Conservation (phyloP, 92 coral and sea anemone genomes). For the Phenganax marumi region DNA sequence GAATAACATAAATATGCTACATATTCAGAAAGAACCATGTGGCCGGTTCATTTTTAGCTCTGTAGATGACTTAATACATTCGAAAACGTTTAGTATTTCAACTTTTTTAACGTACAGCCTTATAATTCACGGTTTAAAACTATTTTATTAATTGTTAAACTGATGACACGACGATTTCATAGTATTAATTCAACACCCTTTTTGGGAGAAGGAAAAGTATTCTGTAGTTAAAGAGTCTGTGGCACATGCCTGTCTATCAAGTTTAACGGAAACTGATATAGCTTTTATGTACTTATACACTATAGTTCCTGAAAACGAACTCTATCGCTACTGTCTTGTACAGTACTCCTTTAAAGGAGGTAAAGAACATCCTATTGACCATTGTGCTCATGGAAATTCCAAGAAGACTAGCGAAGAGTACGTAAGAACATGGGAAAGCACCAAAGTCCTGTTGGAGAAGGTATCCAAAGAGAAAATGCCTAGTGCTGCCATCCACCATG, state of each 20-base stretch:
- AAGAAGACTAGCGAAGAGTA: slow-evolving; percentile 7
- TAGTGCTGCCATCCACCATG: slow-evolving; percentile 6
- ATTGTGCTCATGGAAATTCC: slow-evolving; percentile 48
- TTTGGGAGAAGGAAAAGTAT: no score
- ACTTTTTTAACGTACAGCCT: no score
- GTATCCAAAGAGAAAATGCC: slow-evolving; percentile 48
- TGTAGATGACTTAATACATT: no score
- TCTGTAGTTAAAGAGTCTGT: no score
- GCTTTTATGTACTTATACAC: background rate
- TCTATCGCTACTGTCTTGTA: slow-evolving; percentile 36
- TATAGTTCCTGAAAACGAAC: slow-evolving; percentile 26
- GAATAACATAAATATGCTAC: no score
- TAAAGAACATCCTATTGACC: slow-evolving; percentile 52
- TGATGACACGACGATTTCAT: no score
- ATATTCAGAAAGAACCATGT: no score
- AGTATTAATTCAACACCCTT: no score
- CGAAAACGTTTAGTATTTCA: no score
- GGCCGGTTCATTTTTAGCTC: no score
- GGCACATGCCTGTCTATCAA: background rate
- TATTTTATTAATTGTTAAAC: no score
- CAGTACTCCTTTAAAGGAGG: slow-evolving; percentile 65
- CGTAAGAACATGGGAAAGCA: slow-evolving; percentile 66
- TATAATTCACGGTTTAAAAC: no score
- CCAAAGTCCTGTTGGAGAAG: slow-evolving; percentile 43
- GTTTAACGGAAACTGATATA: background rate